Conservation (phyloP, 2,888 invertebrate genomes). For the Noctua pronuba region DNA sequence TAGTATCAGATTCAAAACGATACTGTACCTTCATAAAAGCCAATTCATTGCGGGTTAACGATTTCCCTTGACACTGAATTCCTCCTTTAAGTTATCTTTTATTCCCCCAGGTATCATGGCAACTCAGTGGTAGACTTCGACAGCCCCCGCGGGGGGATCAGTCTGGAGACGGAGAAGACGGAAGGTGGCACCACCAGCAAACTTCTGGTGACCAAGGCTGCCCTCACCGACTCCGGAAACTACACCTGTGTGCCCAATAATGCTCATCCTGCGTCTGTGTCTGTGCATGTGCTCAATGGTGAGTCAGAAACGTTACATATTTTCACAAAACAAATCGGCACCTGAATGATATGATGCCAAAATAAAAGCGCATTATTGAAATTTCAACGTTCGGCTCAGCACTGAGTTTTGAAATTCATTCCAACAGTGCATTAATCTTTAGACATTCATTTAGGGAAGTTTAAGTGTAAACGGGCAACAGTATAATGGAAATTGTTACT, state of each 20-base stretch:
- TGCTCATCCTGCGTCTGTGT: slow-evolving; percentile 95
- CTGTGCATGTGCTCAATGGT: slow-evolving; percentile 97
- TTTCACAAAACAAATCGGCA: not conserved
- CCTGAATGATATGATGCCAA: not conserved
- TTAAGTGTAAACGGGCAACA: not conserved
- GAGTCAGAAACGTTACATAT: slow-evolving; percentile 71
- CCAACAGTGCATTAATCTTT: not conserved
- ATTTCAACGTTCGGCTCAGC: not conserved
- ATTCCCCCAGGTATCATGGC: slow-evolving; percentile 94
- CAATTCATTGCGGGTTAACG: not conserved
- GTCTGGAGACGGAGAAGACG: slow-evolving; percentile 97
- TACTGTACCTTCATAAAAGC: not conserved
- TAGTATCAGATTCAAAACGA: not conserved
- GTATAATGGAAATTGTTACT: not conserved
- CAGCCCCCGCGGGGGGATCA: slow-evolving; percentile 96
- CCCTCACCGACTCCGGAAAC: slow-evolving; percentile 96
- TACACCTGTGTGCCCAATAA: slow-evolving; percentile 97
- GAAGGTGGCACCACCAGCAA: slow-evolving; percentile 96
- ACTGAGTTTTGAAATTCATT: not conserved
- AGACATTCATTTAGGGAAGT: not conserved
- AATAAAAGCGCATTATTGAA: not conserved
- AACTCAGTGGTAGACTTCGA: slow-evolving; percentile 95
- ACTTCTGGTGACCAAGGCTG: slow-evolving; percentile 96
- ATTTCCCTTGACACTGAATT: not conserved
- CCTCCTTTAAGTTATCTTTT: not conserved